These are phyloP conservation scores for Erethizon dorsatum DNA, from an alignment of 2,797 vertebrate genomes.

Conservation along the genomic window DNA sequence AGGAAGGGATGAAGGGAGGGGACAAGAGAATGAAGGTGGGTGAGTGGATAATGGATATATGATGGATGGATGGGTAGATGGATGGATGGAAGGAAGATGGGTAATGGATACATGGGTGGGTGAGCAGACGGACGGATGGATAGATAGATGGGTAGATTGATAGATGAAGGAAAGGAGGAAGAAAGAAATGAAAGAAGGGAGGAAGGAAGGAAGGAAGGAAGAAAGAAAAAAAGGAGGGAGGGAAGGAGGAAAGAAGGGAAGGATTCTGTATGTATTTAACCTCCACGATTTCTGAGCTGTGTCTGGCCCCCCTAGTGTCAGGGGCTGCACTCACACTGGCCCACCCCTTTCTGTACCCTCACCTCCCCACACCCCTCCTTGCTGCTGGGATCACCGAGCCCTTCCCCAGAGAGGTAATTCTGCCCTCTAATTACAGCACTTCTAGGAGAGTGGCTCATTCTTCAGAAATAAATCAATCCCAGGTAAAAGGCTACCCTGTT, in stretches of 20 bases:
- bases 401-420: conserved; percentile 71
- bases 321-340: neutral
- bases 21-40: too few relatives aligned
- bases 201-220: neutral
- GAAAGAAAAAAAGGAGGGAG: too few relatives aligned
- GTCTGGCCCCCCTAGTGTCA: accelerated
- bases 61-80: neutral
- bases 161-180: neutral
- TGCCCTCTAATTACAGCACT: conserved; percentile 80
- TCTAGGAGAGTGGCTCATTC: conserved; percentile 80
- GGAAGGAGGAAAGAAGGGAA: neutral
- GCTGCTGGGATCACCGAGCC: neutral
- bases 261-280: neutral
- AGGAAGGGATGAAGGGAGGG: neutral
- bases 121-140: too few relatives aligned
- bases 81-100: neutral
- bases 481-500: conserved; percentile 87
- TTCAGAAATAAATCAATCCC: conserved; percentile 86
- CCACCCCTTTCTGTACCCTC: too few relatives aligned
- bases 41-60: too few relatives aligned
- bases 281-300: neutral
- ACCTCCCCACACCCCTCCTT: neutral
- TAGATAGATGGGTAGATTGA: neutral
- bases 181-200: too few relatives aligned
- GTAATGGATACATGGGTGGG: neutral